These are phyloP conservation scores for Norana najaformis DNA, from an alignment of 2,888 invertebrate genomes.

Conservation along the genomic window DNA sequence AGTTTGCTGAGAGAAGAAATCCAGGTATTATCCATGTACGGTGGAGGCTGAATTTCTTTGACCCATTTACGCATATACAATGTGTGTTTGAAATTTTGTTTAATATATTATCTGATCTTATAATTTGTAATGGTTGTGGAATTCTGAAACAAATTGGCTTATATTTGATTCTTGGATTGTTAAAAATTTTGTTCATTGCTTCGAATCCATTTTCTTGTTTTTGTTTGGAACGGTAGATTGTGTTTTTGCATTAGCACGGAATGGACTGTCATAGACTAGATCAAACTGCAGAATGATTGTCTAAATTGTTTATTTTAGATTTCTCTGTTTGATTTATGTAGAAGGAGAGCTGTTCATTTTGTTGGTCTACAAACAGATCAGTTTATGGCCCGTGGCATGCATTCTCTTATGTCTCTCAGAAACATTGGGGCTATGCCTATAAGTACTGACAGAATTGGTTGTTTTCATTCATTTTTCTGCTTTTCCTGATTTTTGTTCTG, in stretches of 20 bases:
- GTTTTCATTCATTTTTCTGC: no score
- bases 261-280: neutral
- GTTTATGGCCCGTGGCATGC: no score
- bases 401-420: no score
- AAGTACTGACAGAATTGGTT: no score
- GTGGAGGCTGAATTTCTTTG: neutral
- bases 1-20: neutral
- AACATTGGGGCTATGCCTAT: no score
- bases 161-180: neutral
- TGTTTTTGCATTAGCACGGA: neutral
- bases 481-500: no score
- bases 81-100: neutral
- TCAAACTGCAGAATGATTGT: neutral
- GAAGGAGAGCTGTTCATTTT: no score
- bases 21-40: neutral
- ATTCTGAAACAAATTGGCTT: neutral
- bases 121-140: neutral
- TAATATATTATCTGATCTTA: neutral
- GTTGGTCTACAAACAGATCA: no score
- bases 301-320: neutral
- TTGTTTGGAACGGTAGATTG: neutral
- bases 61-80: neutral
- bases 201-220: neutral
- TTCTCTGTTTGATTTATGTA: neutral
- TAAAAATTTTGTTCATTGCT: neutral